Percentiles rank a stretch among this genome's conserved stretches.
These are phyloP conservation scores for Gymnothorax javanicus DNA, from an alignment of 2,797 vertebrate genomes.

Conservation along the genomic window DNA sequence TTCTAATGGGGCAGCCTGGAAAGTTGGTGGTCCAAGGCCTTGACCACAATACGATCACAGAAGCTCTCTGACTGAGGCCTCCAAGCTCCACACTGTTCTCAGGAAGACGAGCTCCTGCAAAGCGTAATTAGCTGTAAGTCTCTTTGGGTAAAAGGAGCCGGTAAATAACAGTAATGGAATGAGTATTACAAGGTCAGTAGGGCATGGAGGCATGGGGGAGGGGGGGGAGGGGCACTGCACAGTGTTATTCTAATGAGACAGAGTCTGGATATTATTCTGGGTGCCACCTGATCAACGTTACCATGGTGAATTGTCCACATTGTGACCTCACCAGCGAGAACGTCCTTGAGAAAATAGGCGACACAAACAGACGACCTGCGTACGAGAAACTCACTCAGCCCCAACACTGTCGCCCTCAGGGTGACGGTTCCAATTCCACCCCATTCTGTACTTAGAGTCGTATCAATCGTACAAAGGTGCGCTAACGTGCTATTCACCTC, in stretches of 20 bases:
- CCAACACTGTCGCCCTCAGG: not conserved
- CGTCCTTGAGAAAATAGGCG: conserved; percentile 8
- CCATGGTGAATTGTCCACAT: not conserved
- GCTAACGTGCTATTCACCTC: not conserved
- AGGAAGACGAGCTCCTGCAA: too few relatives aligned
- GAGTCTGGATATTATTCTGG: not conserved
- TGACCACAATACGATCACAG: too few relatives aligned
- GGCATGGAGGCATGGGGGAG: too few relatives aligned
- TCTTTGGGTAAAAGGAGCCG: too few relatives aligned
- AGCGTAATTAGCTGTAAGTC: too few relatives aligned
- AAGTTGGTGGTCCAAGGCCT: too few relatives aligned
- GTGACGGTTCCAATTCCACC: not conserved
- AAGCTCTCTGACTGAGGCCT: too few relatives aligned
- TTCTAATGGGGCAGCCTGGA: too few relatives aligned
- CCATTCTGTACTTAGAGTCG: not conserved
- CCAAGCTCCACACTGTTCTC: too few relatives aligned
- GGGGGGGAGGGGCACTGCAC: not conserved
- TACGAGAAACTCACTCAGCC: not conserved
- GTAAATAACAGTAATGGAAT: too few relatives aligned
- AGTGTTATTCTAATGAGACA: not conserved
- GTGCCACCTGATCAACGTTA: conserved; percentile 12
- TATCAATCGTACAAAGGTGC: not conserved
- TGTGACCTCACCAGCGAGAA: not conserved
- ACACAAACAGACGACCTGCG: conserved; percentile 7
- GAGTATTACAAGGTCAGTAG: not conserved